These are phyloP conservation scores for Candidula unifasciata DNA, from an alignment of 2,888 invertebrate genomes.

Conservation along the genomic window DNA sequence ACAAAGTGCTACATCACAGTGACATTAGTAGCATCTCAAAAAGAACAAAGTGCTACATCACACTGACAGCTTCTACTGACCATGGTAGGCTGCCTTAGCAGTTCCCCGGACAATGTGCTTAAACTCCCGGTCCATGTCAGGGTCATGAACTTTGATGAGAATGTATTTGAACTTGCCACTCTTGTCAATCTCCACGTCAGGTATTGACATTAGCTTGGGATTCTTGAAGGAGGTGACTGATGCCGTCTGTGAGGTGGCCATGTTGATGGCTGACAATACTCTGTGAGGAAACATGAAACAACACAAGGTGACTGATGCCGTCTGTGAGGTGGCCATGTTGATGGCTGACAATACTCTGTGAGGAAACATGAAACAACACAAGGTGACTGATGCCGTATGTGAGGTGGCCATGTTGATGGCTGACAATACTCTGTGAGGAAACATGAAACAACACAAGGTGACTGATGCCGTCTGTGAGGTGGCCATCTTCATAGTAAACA, in stretches of 20 bases:
- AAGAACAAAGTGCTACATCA: not conserved
- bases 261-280: not conserved
- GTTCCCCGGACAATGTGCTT: constrained; percentile 90
- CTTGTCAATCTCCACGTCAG: constrained; percentile 90
- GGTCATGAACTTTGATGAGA: constrained; percentile 85
- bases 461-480: constrained; percentile 63
- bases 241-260: constrained; percentile 56
- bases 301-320: constrained; percentile 64
- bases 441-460: constrained; percentile 49
- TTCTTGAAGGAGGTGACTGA: constrained; percentile 71
- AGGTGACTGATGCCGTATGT: constrained; percentile 66
- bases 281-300: not conserved
- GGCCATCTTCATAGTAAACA: constrained; percentile 19
- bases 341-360: not conserved
- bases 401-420: constrained; percentile 35
- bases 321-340: constrained; percentile 49
- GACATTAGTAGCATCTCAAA: not conserved
- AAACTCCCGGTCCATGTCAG: constrained; percentile 70
- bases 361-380: not conserved
- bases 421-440: not conserved
- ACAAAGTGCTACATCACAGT: no score
- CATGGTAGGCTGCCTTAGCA: constrained; percentile 85
- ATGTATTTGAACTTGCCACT: constrained; percentile 94
- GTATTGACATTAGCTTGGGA: constrained; percentile 80
- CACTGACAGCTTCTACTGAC: constrained; percentile 78